Evolutionary conservation across 2,113 vertebrate species (phyloP).

Genomic region (Corydoras maculifer): DNA sequence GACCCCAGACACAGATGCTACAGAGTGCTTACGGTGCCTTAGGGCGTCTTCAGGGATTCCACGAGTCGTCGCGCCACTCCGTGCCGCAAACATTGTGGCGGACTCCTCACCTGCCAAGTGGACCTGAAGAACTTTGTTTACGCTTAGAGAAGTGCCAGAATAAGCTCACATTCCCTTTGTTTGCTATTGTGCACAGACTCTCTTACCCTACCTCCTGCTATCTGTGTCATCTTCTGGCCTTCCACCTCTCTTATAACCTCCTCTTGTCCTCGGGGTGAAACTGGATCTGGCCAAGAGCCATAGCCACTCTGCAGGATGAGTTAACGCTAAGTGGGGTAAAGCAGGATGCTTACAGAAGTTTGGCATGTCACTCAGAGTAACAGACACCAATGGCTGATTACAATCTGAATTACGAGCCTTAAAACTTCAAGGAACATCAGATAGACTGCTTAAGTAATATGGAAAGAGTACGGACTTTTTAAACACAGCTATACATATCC

Average conservation of each 20-base stretch:
- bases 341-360: conserved; percentile 11
- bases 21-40: conserved; percentile 71
- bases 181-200: conserved; percentile 26
- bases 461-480: no score
- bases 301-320: conserved; percentile 47
- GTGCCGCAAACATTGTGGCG: conserved; percentile 77
- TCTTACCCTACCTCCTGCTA: conserved; percentile 23
- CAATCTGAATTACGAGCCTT: no score
- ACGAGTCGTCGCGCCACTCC: conserved; percentile 68
- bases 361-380: no score
- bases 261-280: conserved; percentile 72
- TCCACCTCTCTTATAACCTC: conserved; percentile 66
- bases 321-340: conserved; percentile 51
- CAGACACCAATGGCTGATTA: no score
- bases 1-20: conserved; percentile 62
- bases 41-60: conserved; percentile 60
- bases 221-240: conserved; percentile 30
- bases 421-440: no score
- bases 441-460: no score
- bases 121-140: neutral
- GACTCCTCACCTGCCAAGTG: conserved; percentile 16
- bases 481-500: no score
- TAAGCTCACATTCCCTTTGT: neutral
- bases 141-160: conserved; percentile 1
- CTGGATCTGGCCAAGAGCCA: conserved; percentile 68